Base-by-base conservation (phyloP, 2,888 invertebrate species). In the Ernsta delagoae region DNA sequence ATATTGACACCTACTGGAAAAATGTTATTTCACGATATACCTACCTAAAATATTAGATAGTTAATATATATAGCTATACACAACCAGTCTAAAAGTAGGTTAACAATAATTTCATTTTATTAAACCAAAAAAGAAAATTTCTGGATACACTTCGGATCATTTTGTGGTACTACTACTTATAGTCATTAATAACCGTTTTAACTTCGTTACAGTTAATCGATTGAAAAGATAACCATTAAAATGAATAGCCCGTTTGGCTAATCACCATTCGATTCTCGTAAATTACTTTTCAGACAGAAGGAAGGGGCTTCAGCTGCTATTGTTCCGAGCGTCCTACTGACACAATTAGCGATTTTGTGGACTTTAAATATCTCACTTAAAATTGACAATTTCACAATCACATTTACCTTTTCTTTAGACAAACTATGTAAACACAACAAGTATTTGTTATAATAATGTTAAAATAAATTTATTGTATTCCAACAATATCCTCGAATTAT, bases 161-260 rank as follows among this genome's bases (percentile, higher is more conserved):
- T 41, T 8, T 8, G 8, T 24, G 24, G 24, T 41, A 41, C 5
- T 41, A 41, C 41, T n/a, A n/a, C n/a, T n/a, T 48, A n/a, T 50
- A 24, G 16, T 50, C 16, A 16, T 16, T 50, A 56, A 34, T 34
- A 56, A 5, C 34, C 34, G 6, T 16, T 53, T 56, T 12, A 45
- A 34, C 34, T 12, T 45, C 8, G 34, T 67, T 56, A 61, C 45
- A 56, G 70, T 70, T 71, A 71, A 73, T 72, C 57, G 72, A 72
- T 70, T 65, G 70, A 68, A 63, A 70, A 64, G 65, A 71, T 71
- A 63, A 66, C 67, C 63, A 74, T 72, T 71, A 72, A 74, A 72
- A 70, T 68, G 70, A 70, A 68, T 68, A 56, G 62, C 56, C 53
- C 65, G 70, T 72, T 71, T 65, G 67, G 72, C 70, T 72, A 72